These are phyloP conservation scores for Quadriops clusia DNA, from an alignment of 2,888 invertebrate genomes.

Conservation along the genomic window DNA sequence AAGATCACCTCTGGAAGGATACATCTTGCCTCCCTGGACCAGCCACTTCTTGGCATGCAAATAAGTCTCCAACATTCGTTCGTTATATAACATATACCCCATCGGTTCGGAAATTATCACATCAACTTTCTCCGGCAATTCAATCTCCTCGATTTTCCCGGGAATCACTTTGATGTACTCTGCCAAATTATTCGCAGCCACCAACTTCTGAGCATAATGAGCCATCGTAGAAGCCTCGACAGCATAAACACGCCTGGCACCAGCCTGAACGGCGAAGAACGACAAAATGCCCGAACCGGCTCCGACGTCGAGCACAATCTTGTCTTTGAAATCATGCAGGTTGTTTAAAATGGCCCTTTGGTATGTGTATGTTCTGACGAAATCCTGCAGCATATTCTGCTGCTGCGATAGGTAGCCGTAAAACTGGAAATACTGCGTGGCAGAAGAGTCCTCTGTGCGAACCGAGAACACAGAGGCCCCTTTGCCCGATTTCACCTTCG, in stretches of 20 bases:
- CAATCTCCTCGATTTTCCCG: slow-evolving; percentile 97
- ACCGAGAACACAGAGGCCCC: slow-evolving; percentile 81
- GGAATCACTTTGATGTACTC: slow-evolving; percentile 86
- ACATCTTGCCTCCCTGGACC: slow-evolving; percentile 89
- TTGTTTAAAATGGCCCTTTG: slow-evolving; percentile 94
- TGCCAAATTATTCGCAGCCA: slow-evolving; percentile 77
- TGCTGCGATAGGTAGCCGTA: slow-evolving; percentile 98
- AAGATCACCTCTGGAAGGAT: slow-evolving; percentile 90
- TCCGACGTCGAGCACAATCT: slow-evolving; percentile 93
- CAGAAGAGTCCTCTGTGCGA: slow-evolving; percentile 95
- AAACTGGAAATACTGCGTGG: slow-evolving; percentile 98
- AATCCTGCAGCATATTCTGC: slow-evolving; percentile 99
- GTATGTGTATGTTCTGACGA: slow-evolving; percentile 95
- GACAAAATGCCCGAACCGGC: slow-evolving; percentile 97
- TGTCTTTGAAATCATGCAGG: slow-evolving; percentile 81
- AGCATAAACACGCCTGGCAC: slow-evolving; percentile 92
- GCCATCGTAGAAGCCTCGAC: slow-evolving; percentile 99
- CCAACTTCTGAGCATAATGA: slow-evolving; percentile 82
- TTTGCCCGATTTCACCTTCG: slow-evolving; percentile 60
- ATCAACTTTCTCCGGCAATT: slow-evolving; percentile 89
- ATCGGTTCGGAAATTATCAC: slow-evolving; percentile 98
- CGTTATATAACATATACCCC: slow-evolving; percentile 99
- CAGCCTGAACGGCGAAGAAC: slow-evolving; percentile 96
- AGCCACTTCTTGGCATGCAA: slow-evolving; percentile 98
- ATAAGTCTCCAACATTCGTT: slow-evolving; percentile 97